Base-by-base conservation (phyloP, 2,113 vertebrate genomes). In the Anseranas semipalmata region DNA sequence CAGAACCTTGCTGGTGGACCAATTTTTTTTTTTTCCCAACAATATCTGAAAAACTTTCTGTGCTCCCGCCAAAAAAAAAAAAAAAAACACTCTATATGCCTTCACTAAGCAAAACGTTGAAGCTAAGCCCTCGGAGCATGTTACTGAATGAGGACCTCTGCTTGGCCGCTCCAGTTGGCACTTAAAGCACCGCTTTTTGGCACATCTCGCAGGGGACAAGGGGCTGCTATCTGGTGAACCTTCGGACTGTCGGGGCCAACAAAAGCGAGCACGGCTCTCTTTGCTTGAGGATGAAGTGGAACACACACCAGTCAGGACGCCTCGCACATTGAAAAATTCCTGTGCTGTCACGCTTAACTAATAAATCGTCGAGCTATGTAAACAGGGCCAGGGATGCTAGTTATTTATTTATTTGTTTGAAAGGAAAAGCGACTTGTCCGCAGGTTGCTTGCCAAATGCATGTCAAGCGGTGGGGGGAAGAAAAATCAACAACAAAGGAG, bases 321-420 rank as follows among this genome's bases (percentile, higher is more conserved):
- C 87, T 67, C 2, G 11, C 62, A 52, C 78, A 53, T 4, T 94
- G 91, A 96, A 97, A 96, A 96, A 97, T 95, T 95, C 90, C 92
- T 95, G 41, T 43, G 91, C 77, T 90, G 94, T 97, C 97, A 97
- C 32, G 3, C 94, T 90, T 76, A 92, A 92, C 75, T 60, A 73
- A 95, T 85, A 95, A 90, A 96, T 96, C 1, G 50, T 67, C 0
- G 0, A 77, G 87, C 75, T 90, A 66, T 89, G 86, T 85, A 91
- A 95, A 94, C 77, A 93, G 92, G 63, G 62, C 37, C 4, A 15
- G 78, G 78, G 94, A 90, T 76, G 74, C 16, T 81, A 27, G 91
- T 96, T 91, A 87, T 71, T 87, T 93, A 71, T 95, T 95, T 94
- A 37, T 89, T 96, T 92, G 71, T 73, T 81, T 67, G 37, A 85